Evolutionary conservation across 2,888 invertebrate genomes (phyloP).

Genomic region (Calliopum simillimum): DNA sequence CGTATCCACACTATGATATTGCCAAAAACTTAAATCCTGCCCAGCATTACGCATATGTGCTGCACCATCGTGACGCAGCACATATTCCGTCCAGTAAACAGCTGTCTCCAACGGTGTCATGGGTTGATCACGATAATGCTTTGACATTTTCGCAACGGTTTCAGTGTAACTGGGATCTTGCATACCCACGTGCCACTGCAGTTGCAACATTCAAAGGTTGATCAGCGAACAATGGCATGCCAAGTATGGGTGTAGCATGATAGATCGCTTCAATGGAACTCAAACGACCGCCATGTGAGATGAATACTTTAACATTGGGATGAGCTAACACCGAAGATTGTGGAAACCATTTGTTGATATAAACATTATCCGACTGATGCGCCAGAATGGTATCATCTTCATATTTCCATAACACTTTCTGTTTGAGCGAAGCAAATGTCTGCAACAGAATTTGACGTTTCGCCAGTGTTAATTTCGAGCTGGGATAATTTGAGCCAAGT

Average conservation of each 20-base stretch:
- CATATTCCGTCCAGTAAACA: constrained; percentile 54
- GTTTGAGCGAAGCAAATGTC: constrained; percentile 30
- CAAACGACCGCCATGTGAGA: constrained; percentile 65
- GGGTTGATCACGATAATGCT: constrained; percentile 51
- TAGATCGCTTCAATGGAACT: constrained; percentile 65
- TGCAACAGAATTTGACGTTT: constrained; percentile 42
- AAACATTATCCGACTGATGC: constrained; percentile 50
- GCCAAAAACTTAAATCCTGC: constrained; percentile 46
- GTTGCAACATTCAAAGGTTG: constrained; percentile 66
- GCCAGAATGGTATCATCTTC: constrained; percentile 52
- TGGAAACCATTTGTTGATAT: constrained; percentile 61
- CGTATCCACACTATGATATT: constrained; percentile 50
- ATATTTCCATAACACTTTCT: constrained; percentile 61
- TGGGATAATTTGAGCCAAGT: constrained; percentile 61
- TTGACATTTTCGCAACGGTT: constrained; percentile 43
- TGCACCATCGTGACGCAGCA: constrained; percentile 53
- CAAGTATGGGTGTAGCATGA: constrained; percentile 65
- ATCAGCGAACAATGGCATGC: constrained; percentile 68
- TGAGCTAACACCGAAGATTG: constrained; percentile 64
- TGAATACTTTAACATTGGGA: constrained; percentile 64
- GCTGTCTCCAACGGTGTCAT: constrained; percentile 48
- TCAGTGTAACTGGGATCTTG: constrained; percentile 42
- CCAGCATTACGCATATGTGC: constrained; percentile 51
- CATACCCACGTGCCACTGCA: constrained; percentile 63
- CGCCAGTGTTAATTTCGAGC: constrained; percentile 45